Base-by-base conservation (phyloP, 2,888 invertebrate genomes). In the Lycia hirtaria region DNA sequence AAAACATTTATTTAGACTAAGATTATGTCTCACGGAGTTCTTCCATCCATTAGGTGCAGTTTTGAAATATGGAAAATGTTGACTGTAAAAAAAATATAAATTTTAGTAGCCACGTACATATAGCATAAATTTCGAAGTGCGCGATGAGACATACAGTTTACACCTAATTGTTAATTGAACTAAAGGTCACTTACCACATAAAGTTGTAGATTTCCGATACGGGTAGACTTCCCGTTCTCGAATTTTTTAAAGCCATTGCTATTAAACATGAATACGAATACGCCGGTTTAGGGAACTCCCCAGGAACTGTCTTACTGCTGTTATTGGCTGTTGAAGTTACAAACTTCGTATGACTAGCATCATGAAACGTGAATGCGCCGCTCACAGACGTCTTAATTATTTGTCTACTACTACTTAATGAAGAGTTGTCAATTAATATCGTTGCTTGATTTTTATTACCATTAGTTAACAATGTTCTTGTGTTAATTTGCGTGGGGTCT, bases 31-130 rank as follows among this genome's bases (percentile, higher is more conserved):
- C 0, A 99, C 99, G 3, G 99, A 99, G 84, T 99, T 99, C 90
- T 99, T 99, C 99, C 99, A 99, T 12, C 99, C 99, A 80, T 96
- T 97, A 17, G 98, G 99, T 7, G 99, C 99, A 0, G 98, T 98
- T 91, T 98, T 98, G 85, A 99, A 99, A 85, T 98, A 99, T 0
- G 99, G 99, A 82, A 99, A 99, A 85, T 99, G 98, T 87, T 98
- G 97, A 84, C 97, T 97, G 93, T 61, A 94, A 94, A 15, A 6
- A 30, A 35, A 26, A 43, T 14, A 37, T 40, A 14, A 49, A 41
- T 30, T 24, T 37, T 7, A 24, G 12, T 15, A 19, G 10, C 12
- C 28, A 19, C 9, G 26, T 22, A 14, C n/a, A n/a, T n/a, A n/a
- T n/a, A n/a, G n/a, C n/a, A n/a, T n/a, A n/a, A n/a, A n/a, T n/a